phyloP scores from a whole-genome alignment of 2,888 invertebrate genomes.

The Taphrorychus bicolor region DNA sequence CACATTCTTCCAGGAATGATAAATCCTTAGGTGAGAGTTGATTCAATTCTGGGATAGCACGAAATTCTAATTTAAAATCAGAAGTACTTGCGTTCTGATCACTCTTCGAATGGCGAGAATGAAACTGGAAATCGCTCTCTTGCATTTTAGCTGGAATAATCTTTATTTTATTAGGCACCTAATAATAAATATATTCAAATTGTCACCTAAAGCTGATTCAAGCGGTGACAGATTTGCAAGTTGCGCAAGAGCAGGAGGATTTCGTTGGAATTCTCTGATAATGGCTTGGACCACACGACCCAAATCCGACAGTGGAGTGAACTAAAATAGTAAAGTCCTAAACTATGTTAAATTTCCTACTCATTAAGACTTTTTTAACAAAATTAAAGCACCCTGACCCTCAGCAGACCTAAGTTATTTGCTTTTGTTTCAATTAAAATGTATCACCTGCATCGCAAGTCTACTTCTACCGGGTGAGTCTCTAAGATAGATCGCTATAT shows the following conservation, averaged over 20 bases:
- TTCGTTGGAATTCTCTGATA: conserved; percentile 78
- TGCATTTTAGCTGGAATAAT: not conserved
- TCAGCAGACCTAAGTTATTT: no score
- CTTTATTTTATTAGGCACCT: not conserved
- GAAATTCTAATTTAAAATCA: conserved; percentile 50
- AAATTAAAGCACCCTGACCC: no score
- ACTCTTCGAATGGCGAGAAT: not conserved
- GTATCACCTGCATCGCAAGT: no score
- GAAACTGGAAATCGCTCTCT: no score
- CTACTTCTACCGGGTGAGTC: no score
- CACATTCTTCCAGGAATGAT: conserved; percentile 71
- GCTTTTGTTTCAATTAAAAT: no score
- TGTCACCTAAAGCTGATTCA: conserved; percentile 46
- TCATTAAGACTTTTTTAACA: no score
- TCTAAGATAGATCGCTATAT: no score
- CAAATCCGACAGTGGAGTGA: conserved; percentile 79
- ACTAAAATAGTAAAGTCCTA: conserved; percentile 61
- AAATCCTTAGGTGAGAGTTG: conserved; percentile 69
- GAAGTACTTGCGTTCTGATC: not conserved
- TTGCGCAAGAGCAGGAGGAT: conserved; percentile 61
- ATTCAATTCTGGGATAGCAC: conserved; percentile 64
- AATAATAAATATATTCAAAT: not conserved
- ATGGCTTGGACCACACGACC: conserved; percentile 83
- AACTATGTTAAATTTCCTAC: no score
- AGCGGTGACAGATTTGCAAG: conserved; percentile 2